Evolutionary conservation across 1,140 invertebrate species (phyloP), one percentile per base, ranked within the genome.

Genomic region (Saccostrea glomerata): DNA sequence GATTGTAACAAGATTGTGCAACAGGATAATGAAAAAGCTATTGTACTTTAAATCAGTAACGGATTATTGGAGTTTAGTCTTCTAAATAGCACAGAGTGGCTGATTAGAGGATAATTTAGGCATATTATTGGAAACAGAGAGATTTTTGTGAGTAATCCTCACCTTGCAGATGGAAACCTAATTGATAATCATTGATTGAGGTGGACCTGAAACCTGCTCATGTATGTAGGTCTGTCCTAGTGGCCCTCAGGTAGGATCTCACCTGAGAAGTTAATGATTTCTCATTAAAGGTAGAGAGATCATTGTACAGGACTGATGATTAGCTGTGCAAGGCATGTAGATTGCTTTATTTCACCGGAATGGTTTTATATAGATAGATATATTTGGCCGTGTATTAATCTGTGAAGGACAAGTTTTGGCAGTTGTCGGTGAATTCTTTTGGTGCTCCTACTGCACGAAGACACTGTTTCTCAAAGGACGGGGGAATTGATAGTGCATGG

Each of bases 181-280:
- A 73, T 73, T 73, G 70, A 73, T 73, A 36, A 30, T 73, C 23
- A 73, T 73, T 73, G 70, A 73, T 73, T 73, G 30, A 73, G 30
- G 30, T 73, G 70, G 70, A 73, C 70, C 23, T 73, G 70, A 73
- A 30, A 73, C 70, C 70, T 73, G 70, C 70, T 73, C 70, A 73
- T 73, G 70, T 30, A 73, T 73, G 70, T 73, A 73, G 70, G 70
- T 73, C 70, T 73, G 70, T 73, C 70, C 70, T 73, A 30, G 70
- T 73, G 70, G 70, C 70, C 70, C 70, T 36, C 70, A 73, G 70
- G 70, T 73, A 73, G 30, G 30, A 36, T 73, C 70, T 73, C 70
- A 73, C 70, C 70, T 73, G 70, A 36, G 30, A 73, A 73, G 70
- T 73, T 73, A 73, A 73, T 73, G 70, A 73, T 73, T 73, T 73